Conservation (phyloP, 2,888 invertebrate species). For the Pseudococcus jackbeardsleyi region DNA sequence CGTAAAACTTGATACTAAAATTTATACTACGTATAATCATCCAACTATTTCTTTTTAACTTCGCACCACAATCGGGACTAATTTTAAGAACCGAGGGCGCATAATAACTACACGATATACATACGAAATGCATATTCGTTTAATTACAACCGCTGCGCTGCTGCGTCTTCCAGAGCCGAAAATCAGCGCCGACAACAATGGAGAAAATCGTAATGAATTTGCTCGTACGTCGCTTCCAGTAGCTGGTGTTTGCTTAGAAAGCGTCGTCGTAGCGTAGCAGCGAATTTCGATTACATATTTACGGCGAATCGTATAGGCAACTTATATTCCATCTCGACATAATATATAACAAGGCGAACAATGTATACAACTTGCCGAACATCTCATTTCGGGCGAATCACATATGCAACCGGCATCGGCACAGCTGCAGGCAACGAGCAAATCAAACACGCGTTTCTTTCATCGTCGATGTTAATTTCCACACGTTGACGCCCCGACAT, state of each 20-base stretch:
- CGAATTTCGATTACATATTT: slow-evolving; percentile 25
- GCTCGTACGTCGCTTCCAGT: neutral
- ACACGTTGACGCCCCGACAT: neutral
- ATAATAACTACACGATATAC: too few relatives aligned
- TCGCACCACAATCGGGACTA: neutral
- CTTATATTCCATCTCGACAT: slow-evolving; percentile 2
- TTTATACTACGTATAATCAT: neutral
- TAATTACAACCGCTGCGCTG: too few relatives aligned
- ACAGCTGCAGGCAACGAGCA: slow-evolving; percentile 28
- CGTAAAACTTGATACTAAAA: neutral
- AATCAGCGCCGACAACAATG: neutral
- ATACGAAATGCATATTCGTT: neutral
- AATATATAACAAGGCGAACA: neutral
- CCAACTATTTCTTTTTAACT: neutral
- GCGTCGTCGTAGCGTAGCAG: neutral
- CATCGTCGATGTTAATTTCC: slow-evolving; percentile 2
- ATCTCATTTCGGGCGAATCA: neutral
- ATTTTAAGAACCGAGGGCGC: neutral
- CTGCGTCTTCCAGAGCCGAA: too few relatives aligned
- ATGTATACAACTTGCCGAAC: slow-evolving; percentile 5
- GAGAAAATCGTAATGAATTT: neutral
- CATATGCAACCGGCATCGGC: neutral
- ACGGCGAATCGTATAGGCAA: slow-evolving; percentile 34
- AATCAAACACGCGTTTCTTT: slow-evolving; percentile 8
- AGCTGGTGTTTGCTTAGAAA: neutral